Percentiles rank a stretch among this genome's conserved stretches.
Evolutionary conservation across 2,797 vertebrate species (phyloP).

Genomic region (Enoplosus armatus): DNA sequence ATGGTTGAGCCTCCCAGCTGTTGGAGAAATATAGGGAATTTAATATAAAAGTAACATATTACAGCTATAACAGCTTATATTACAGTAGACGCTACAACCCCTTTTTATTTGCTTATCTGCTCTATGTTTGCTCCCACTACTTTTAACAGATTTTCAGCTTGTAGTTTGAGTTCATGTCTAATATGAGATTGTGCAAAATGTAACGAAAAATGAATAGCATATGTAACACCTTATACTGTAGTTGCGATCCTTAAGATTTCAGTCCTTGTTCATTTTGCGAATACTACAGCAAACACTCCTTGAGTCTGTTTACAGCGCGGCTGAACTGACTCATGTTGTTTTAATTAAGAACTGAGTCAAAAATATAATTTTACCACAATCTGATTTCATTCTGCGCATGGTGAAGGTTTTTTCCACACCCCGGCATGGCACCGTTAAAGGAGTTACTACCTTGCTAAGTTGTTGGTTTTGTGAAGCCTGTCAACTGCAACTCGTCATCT

Average conservation of each 20-base stretch:
- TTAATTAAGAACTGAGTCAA: not conserved
- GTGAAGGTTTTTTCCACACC: not conserved
- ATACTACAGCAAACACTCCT: not conserved
- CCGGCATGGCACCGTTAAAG: fast-evolving
- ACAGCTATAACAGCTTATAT: too few species aligned
- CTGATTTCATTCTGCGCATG: not conserved
- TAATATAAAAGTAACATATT: not conserved
- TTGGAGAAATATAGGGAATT: too few species aligned
- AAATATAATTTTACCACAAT: not conserved
- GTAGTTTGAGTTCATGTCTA: not conserved
- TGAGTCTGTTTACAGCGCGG: not conserved
- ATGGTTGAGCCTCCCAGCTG: not conserved
- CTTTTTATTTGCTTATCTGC: not conserved
- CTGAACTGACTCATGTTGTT: not conserved
- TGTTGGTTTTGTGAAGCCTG: not conserved
- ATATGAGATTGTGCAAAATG: not conserved
- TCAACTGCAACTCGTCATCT: not conserved
- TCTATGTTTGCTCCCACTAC: not conserved
- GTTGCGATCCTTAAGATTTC: not conserved
- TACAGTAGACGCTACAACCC: not conserved
- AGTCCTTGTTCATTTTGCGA: not conserved
- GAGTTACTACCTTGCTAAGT: not conserved
- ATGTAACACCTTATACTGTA: not conserved
- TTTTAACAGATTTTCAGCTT: not conserved
- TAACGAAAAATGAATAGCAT: not conserved